Conservation (phyloP, 2,113 vertebrate genomes). For the Crotalus helleri region DNA sequence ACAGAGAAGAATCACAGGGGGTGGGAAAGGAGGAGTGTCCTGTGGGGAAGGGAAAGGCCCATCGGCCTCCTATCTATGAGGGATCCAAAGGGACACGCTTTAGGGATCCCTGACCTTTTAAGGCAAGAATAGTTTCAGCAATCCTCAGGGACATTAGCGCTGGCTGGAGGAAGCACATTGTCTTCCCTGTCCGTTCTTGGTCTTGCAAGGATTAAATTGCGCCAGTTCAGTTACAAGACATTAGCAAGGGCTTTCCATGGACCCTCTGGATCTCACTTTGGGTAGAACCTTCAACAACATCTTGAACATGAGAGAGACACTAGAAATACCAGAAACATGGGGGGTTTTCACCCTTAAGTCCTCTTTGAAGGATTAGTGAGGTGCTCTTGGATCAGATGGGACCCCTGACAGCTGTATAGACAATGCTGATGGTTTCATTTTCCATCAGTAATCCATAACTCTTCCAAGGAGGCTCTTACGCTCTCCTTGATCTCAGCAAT, state of each 20-base stretch:
- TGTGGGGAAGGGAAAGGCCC: fast-evolving
- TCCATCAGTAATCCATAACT: not conserved
- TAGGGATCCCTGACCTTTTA: not conserved
- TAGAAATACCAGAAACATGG: not conserved
- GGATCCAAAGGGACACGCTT: not conserved
- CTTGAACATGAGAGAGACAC: not conserved
- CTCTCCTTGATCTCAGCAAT: too few species aligned
- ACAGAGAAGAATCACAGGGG: not conserved
- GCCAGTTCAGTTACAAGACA: not conserved
- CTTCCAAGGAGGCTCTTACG: not conserved
- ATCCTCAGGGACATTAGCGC: not conserved
- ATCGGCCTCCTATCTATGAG: not conserved
- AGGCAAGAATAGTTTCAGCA: not conserved
- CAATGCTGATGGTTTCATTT: not conserved
- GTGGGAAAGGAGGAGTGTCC: not conserved
- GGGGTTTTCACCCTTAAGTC: not conserved
- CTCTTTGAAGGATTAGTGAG: not conserved
- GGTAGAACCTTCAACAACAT: not conserved
- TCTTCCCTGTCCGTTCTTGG: not conserved
- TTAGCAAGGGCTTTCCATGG: not conserved
- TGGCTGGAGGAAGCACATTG: not conserved
- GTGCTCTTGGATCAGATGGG: not conserved
- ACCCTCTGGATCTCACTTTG: not conserved
- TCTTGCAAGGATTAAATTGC: not conserved
- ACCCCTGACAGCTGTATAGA: not conserved